These are phyloP conservation scores for Allophyes oxyacanthae DNA, from an alignment of 2,888 invertebrate species.

Conservation along the genomic window DNA sequence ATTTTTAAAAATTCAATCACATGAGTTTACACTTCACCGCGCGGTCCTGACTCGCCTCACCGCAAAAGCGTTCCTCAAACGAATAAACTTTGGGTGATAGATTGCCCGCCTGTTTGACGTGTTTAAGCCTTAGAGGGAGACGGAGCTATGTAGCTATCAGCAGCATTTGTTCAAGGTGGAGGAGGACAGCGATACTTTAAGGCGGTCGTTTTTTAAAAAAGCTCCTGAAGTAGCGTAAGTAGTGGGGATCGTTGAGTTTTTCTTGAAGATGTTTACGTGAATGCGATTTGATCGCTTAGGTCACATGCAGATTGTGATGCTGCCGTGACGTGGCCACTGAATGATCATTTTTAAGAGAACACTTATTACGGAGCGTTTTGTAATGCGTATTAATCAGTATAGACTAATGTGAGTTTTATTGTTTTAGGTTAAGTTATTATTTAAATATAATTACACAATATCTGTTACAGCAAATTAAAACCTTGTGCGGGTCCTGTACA, in stretches of 20 bases:
- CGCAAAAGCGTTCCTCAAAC: conserved; percentile 87
- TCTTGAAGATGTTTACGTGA: conserved; percentile 89
- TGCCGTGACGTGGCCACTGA: conserved; percentile 67
- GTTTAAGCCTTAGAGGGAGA: conserved; percentile 83
- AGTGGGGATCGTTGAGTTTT: conserved; percentile 88
- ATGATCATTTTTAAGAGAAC: background rate
- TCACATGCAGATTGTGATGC: conserved; percentile 68
- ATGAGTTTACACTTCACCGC: conserved; percentile 70
- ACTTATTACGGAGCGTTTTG: too few relatives aligned
- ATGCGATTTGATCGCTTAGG: conserved; percentile 85
- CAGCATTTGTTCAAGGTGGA: conserved; percentile 51
- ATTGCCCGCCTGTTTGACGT: conserved; percentile 85
- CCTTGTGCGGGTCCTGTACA: too few relatives aligned
- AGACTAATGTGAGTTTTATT: too few relatives aligned
- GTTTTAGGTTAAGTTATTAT: too few relatives aligned
- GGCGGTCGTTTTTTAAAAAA: conserved; percentile 85
- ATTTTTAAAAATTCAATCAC: conserved; percentile 68
- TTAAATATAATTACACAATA: too few relatives aligned
- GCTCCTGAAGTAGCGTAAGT: conserved; percentile 85
- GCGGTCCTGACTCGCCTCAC: conserved; percentile 77
- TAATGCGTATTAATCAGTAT: too few relatives aligned
- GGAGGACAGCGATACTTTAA: conserved; percentile 68
- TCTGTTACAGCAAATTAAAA: too few relatives aligned
- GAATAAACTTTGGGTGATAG: conserved; percentile 87
- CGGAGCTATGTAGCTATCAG: conserved; percentile 48